Evolutionary conservation across 2,113 vertebrate genomes (phyloP), one percentile per base, ranked within the genome.

Genomic region (Myodes glareolus): DNA sequence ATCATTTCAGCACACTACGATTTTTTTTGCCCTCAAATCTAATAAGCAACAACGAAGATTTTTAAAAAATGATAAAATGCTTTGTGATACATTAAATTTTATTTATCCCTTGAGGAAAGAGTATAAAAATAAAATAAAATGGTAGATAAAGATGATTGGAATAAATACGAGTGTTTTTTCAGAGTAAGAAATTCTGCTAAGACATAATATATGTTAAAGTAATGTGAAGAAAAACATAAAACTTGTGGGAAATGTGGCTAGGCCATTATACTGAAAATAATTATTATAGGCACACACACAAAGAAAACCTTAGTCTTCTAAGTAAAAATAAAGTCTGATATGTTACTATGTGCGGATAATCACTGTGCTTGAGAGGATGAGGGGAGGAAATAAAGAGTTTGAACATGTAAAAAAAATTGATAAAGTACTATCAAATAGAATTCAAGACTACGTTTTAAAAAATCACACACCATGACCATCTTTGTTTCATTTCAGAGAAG

Each of bases 61-160:
- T 7, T n/a, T 4, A 89, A 97, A 86, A 93, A 96, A 87, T 29
- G 67, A 73, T 67, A 77, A 85, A 25, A 50, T 63, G 3, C n/a
- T 89, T 88, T 73, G n/a, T 77, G 33, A 61, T 91, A 72, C 7
- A 52, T 65, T 86, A 73, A 61, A n/a, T 72, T 93, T 92, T 47
- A 78, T 52, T n/a, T 25, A 31, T n/a, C 39, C 39, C 65, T 7
- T 63, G 42, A 96, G 27, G 14, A 23, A 87, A 94, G 33, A 39
- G n/a, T 21, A 76, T 31, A 65, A 90, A 92, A 92, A 82, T 80
- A 67, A 70, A 95, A 85, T 13, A 92, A 14, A 17, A 67, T 55
- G 5, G 0, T 14, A 81, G 27, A 68, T 42, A 73, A 91, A 93
- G 33, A 80, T 90, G 2, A 70, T 47, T 50, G 21, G 39, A 23